A percentile compares a stretch with the other conserved stretches of the same genome.
Conservation (phyloP, 2,888 invertebrate genomes). For the Junonia oenone region DNA sequence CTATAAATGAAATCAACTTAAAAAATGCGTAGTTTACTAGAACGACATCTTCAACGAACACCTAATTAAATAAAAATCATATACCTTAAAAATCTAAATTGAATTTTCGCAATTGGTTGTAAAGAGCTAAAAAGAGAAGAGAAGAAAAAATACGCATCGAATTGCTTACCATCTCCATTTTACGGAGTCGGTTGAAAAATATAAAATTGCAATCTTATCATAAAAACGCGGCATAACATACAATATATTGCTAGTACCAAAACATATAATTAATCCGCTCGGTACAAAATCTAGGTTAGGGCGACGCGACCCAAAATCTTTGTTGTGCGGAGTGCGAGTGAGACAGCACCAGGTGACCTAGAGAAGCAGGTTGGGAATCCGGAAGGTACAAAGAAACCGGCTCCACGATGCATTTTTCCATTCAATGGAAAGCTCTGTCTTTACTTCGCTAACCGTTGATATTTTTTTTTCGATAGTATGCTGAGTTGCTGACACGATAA, state of each 20-base stretch:
- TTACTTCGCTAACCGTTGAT: conserved; percentile 46
- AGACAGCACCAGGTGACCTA: conserved; percentile 63
- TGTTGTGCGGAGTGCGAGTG: conserved; percentile 52
- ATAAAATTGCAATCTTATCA: not conserved
- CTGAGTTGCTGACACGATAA: not conserved
- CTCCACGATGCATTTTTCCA: conserved; percentile 74
- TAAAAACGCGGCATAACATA: not conserved
- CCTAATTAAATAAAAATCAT: too few relatives aligned
- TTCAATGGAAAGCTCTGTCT: conserved; percentile 74
- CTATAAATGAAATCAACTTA: too few relatives aligned
- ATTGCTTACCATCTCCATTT: too few relatives aligned
- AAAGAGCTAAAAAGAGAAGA: too few relatives aligned
- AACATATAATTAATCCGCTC: conserved; percentile 28
- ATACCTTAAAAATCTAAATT: too few relatives aligned
- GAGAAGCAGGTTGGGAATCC: conserved; percentile 78
- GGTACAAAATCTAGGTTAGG: conserved; percentile 72
- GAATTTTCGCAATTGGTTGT: too few relatives aligned
- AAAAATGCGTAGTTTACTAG: too few relatives aligned
- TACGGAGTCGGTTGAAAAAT: too few relatives aligned
- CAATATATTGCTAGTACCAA: conserved; percentile 1
- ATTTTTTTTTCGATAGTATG: conserved; percentile 38
- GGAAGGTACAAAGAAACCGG: conserved; percentile 75
- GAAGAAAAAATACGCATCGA: too few relatives aligned
- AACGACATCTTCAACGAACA: too few relatives aligned
- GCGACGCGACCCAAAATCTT: conserved; percentile 75